Evolutionary conservation across 1,140 invertebrate species (phyloP).

Genomic region (Protaetia brevitarsis): DNA sequence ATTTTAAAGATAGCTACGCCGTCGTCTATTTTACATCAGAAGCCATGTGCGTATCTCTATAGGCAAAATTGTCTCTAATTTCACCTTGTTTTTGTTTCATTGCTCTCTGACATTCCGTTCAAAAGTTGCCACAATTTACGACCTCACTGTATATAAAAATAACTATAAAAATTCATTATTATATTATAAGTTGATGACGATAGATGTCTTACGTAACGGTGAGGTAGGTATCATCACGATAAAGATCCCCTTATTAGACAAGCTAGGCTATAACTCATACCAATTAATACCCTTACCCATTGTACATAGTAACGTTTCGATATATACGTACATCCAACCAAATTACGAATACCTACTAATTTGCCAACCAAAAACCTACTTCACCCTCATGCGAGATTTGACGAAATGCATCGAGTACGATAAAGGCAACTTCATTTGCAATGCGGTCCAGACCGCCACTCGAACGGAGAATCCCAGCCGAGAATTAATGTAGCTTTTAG

Average conservation of each 20-base stretch:
- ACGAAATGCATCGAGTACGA: not conserved
- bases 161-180: too few relatives aligned
- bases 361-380: not conserved
- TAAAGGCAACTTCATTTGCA: not conserved
- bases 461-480: not conserved
- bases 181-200: too few relatives aligned
- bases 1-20: too few relatives aligned
- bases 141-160: too few relatives aligned
- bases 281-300: not conserved
- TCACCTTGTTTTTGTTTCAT: too few relatives aligned
- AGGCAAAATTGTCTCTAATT: too few relatives aligned
- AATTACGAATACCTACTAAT: not conserved
- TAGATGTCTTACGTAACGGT: too few relatives aligned
- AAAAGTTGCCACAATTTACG: too few relatives aligned
- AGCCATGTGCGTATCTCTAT: too few relatives aligned
- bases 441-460: not conserved
- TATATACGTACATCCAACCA: not conserved
- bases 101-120: too few relatives aligned
- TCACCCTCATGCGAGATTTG: not conserved
- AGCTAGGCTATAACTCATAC: not conserved
- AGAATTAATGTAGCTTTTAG: too few relatives aligned
- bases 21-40: too few relatives aligned
- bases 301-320: not conserved
- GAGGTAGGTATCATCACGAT: not conserved
- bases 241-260: not conserved